Evolutionary conservation across 2,113 vertebrate species (phyloP).

Genomic region (Elanus axillaris): DNA sequence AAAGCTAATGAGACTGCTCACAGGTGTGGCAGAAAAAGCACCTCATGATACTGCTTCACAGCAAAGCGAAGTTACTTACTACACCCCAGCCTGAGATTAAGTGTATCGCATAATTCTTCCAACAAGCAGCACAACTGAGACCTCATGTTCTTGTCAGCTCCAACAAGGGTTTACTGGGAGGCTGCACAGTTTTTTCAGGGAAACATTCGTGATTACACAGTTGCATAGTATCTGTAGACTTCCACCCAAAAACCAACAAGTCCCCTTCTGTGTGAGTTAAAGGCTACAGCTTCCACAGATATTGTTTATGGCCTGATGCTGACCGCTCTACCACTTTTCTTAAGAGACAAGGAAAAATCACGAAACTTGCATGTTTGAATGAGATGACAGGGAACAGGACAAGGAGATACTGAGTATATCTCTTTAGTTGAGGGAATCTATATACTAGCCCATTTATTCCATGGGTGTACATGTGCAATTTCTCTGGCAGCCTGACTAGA

Average conservation of each 20-base stretch:
- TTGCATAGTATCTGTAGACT: not conserved
- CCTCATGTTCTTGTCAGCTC: not conserved
- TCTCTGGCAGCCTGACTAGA: not conserved
- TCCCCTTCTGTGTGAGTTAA: not conserved
- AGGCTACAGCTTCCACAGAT: not conserved
- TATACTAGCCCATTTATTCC: not conserved
- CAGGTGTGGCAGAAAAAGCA: not conserved
- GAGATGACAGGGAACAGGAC: not conserved
- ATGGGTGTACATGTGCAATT: fast-evolving
- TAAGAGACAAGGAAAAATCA: not conserved
- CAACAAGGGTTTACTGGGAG: not conserved
- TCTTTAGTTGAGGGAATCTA: not conserved
- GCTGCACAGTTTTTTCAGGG: not conserved
- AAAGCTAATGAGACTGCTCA: not conserved
- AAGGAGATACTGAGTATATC: not conserved
- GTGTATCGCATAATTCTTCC: not conserved
- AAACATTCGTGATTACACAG: not conserved
- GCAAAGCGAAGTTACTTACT: not conserved
- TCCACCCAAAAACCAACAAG: not conserved
- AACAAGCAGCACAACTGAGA: not conserved
- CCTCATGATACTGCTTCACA: not conserved
- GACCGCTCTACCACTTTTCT: fast-evolving
- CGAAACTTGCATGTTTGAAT: fast-evolving
- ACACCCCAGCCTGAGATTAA: not conserved
- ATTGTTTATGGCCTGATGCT: not conserved